phyloP scores from a whole-genome alignment of 2,888 invertebrate species.

The Tribolium freemani region DNA sequence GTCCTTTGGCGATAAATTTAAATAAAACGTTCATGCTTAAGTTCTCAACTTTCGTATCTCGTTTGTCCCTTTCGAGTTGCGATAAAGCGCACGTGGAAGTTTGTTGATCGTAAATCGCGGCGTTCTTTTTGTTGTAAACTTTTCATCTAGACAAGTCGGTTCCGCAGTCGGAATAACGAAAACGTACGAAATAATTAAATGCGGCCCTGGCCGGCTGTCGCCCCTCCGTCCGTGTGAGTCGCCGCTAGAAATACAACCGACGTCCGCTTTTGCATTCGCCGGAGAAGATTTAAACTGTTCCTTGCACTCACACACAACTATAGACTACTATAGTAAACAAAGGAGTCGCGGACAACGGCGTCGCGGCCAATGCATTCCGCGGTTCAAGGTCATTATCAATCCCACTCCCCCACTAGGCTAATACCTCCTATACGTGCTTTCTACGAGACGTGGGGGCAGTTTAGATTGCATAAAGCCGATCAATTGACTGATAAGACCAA shows the following conservation, averaged over 20 bases:
- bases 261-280: constrained; percentile 34
- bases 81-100: too few relatives aligned
- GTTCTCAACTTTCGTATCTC: too few relatives aligned
- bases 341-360: constrained; percentile 48
- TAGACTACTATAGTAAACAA: constrained; percentile 52
- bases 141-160: too few relatives aligned
- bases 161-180: background rate
- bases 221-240: background rate
- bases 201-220: constrained; percentile 14
- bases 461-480: background rate
- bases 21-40: too few relatives aligned
- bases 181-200: constrained; percentile 17
- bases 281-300: constrained; percentile 36
- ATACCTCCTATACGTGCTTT: background rate
- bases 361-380: constrained; percentile 59
- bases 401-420: constrained; percentile 54
- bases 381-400: constrained; percentile 64
- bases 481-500: background rate
- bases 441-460: background rate
- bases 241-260: constrained; percentile 34
- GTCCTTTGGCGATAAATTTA: too few relatives aligned
- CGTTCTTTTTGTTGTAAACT: too few relatives aligned
- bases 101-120: too few relatives aligned
- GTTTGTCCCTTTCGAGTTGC: too few relatives aligned
- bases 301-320: constrained; percentile 23